phyloP scores from a whole-genome alignment of 1,140 invertebrate species.

The Cyphomyrmex costatus region DNA sequence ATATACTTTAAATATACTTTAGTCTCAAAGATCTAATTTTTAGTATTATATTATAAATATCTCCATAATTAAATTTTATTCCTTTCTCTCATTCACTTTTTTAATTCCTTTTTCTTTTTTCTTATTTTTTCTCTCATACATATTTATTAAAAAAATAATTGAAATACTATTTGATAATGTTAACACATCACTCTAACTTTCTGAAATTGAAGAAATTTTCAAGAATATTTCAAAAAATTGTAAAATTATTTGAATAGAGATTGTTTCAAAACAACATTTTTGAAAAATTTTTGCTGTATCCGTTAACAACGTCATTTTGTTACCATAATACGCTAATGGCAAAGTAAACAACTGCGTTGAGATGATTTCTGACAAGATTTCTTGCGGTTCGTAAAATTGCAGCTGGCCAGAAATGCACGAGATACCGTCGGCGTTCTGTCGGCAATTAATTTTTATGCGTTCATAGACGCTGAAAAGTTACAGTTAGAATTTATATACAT shows the following conservation, averaged over 20 bases:
- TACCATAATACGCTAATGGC: not conserved
- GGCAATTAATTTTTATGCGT: constrained; percentile 44
- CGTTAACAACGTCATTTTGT: not conserved
- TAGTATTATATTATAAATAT: constrained; percentile 14
- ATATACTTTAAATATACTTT: not conserved
- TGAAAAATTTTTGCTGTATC: not conserved
- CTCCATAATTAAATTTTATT: constrained; percentile 17
- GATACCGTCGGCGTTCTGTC: constrained; percentile 15
- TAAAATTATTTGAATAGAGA: not conserved
- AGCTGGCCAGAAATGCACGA: not conserved
- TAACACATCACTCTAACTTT: not conserved
- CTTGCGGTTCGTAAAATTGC: constrained; percentile 15
- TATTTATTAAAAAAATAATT: constrained; percentile 20
- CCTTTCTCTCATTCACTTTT: not conserved
- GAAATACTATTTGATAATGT: not conserved
- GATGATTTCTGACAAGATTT: not conserved
- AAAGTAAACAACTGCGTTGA: not conserved
- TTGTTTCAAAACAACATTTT: constrained; percentile 11
- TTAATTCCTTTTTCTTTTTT: not conserved
- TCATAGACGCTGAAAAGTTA: not conserved
- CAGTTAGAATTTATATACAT: constrained; percentile 37
- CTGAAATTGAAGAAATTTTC: not conserved
- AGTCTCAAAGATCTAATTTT: not conserved
- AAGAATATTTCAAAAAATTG: not conserved
- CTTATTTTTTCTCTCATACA: not conserved